Evolutionary conservation across 2,797 vertebrate species (phyloP), one percentile per base, ranked within the genome.

Genomic region (Onychomys leucogaster): DNA sequence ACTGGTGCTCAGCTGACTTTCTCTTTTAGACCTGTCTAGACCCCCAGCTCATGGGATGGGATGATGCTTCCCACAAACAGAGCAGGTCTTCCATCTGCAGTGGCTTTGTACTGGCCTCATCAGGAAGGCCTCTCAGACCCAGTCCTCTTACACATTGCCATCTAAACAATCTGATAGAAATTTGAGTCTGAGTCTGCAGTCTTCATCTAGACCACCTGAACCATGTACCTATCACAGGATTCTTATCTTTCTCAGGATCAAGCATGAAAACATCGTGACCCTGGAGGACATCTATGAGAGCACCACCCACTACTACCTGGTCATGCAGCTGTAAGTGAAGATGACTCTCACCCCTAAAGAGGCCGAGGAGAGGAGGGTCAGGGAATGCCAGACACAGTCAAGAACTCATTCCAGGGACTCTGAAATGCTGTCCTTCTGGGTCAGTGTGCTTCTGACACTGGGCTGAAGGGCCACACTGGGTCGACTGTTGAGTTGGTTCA

Each of bases 281-380:
- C 98, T 99, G 97, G 99, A 99, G 95, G 99, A 99, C 61, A 99
- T 99, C 98, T 99, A 99, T 0, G 99, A 99, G 98, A 99, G 99
- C 34, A 96, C 98, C 37, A 99, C 99, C 9, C 99, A 99, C 98
- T 99, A 99, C 98, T 99, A 99, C 98, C 99, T 99, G 91, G 99
- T 99, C 90, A 99, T 99, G 99, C 99, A 99, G 96, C 99, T 99
- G 99, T 99, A 98, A 99, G 99, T 99, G 49, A 41, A 5, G 73
- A 92, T 67, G 1, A 63, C 32, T 89, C 90, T 12, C 43, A 14
- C 90, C 19, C 6, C 1, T 13, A 5, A 41, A 73, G 81, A 57
- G 2, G 0, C 25, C 59, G 19, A 19, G 78, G 69, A 69, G 2
- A 11, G 32, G 78, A 37, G 25, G 27, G 55, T 55, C 43, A 17